phyloP scores from a whole-genome alignment of 2,797 vertebrate species.

The Hoplostethus atlanticus region DNA sequence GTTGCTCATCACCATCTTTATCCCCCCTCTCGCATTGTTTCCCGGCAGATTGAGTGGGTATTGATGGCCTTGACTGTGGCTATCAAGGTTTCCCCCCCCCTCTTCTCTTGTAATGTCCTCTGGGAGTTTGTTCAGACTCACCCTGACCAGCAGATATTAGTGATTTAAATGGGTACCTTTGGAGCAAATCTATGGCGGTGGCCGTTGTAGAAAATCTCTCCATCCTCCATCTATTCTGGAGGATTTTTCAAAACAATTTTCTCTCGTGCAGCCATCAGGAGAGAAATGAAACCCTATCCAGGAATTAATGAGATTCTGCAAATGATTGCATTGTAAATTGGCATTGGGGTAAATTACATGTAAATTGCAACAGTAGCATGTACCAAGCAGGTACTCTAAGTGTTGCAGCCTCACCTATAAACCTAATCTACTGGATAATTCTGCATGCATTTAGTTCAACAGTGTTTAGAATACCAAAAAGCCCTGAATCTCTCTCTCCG shows the following conservation, averaged over 20 bases:
- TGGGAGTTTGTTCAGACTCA: slow-evolving; percentile 55
- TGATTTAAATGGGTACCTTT: slow-evolving; percentile 42
- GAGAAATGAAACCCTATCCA: slow-evolving; percentile 53
- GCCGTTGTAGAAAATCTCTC: slow-evolving; percentile 25
- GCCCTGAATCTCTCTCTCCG: slow-evolving; percentile 2
- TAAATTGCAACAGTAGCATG: slow-evolving; percentile 44
- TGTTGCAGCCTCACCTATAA: slow-evolving; percentile 13
- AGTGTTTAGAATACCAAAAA: slow-evolving; percentile 7
- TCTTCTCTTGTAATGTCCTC: slow-evolving; percentile 41
- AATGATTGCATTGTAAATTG: slow-evolving; percentile 59
- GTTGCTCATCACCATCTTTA: slow-evolving; percentile 79
- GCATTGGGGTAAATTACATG: slow-evolving; percentile 52
- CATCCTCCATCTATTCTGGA: slow-evolving; percentile 41
- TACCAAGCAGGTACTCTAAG: slow-evolving; percentile 41
- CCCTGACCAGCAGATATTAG: slow-evolving; percentile 33
- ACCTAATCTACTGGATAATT: slow-evolving; percentile 28
- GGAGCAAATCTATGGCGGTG: slow-evolving; percentile 26
- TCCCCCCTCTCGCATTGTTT: slow-evolving; percentile 73
- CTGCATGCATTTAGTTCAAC: slow-evolving; percentile 25
- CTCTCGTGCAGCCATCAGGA: slow-evolving; percentile 31
- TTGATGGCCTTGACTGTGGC: slow-evolving; percentile 84
- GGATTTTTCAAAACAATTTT: slow-evolving; percentile 50
- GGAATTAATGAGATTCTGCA: slow-evolving; percentile 58
- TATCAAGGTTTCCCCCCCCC: slow-evolving; percentile 79
- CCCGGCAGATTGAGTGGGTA: slow-evolving; percentile 76